Evolutionary conservation across 2,797 vertebrate species (phyloP), one percentile per base, ranked within the genome.

Genomic region (Tenualosa ilisha): DNA sequence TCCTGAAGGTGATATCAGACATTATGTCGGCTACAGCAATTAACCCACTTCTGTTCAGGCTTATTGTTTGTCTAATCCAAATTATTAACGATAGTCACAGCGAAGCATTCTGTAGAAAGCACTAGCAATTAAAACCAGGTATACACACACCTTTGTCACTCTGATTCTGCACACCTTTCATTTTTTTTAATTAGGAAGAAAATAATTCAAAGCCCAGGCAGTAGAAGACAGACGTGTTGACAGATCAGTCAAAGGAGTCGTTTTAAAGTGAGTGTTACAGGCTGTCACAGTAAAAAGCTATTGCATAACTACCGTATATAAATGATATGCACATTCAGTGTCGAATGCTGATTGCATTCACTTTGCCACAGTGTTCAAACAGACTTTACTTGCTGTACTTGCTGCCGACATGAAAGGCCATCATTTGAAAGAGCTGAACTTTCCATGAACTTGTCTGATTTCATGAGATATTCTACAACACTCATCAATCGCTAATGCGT

Each of bases 341-440:
- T 72, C 85, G 82, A 81, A 81, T 83, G 82, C 83, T 87, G 85
- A 88, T 87, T 61, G 75, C 68, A 82, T 61, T 89, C 83, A 11
- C 26, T 87, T 81, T 79, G 84, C 84, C 49, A 49, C 53, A 83
- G 11, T 83, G 84, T 90, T 91, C 63, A 92, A 90, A 91, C 87
- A 87, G 90, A 90, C 84, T 90, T 65, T 84, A 82, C 88, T 88
- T 86, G 83, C 82, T 61, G 84, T 17, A 82, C 85, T 3, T 46
- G 50, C 81, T 56, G 75, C 54, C 85, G 84, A 93, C 91, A 90
- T 90, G 86, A 91, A 91, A 91, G 87, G 56, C 65, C 87, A 82
- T 84, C 85, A 65, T 68, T 85, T 83, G 85, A 90, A 85, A 89
- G 85, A 79, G 82, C 61, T 91, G 91, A 93, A 93, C 92, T 92